Evolutionary conservation across 2,797 vertebrate genomes (phyloP).

Genomic region (Alosa sapidissima): DNA sequence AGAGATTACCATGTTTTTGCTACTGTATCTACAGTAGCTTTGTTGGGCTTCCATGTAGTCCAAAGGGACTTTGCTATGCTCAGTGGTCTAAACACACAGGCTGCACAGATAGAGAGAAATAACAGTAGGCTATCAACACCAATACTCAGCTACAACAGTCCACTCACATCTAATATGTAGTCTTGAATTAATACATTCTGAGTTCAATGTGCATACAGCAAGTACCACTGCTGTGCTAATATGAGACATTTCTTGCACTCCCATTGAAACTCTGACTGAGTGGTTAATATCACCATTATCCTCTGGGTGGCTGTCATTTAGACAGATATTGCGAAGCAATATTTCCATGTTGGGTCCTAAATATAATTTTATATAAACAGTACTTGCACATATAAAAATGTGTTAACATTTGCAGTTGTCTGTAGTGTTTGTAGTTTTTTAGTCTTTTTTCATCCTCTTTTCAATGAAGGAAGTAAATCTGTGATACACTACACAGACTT

Average conservation of each 20-base stretch:
- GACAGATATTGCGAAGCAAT: background rate
- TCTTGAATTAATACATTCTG: too few relatives aligned
- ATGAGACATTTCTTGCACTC: too few relatives aligned
- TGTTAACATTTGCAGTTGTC: background rate
- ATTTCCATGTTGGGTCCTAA: background rate
- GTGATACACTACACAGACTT: background rate
- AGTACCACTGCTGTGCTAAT: too few relatives aligned
- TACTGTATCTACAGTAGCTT: slow-evolving; percentile 42
- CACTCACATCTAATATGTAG: too few relatives aligned
- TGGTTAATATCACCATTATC: background rate
- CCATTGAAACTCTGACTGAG: too few relatives aligned
- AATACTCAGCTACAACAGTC: background rate
- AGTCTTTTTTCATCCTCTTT: background rate
- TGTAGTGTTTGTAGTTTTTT: background rate
- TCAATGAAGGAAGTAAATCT: background rate
- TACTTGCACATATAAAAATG: background rate
- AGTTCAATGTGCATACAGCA: too few relatives aligned
- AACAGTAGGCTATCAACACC: background rate
- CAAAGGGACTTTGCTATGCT: slow-evolving; percentile 6
- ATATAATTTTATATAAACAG: background rate
- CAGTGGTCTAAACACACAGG: background rate
- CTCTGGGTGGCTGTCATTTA: background rate
- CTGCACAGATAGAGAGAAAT: background rate
- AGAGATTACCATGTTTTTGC: slow-evolving; percentile 50
- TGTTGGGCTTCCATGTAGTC: slow-evolving; percentile 46